These are phyloP conservation scores for Erythrocebus patas DNA, from an alignment of 2,113 vertebrate species.

Conservation along the genomic window DNA sequence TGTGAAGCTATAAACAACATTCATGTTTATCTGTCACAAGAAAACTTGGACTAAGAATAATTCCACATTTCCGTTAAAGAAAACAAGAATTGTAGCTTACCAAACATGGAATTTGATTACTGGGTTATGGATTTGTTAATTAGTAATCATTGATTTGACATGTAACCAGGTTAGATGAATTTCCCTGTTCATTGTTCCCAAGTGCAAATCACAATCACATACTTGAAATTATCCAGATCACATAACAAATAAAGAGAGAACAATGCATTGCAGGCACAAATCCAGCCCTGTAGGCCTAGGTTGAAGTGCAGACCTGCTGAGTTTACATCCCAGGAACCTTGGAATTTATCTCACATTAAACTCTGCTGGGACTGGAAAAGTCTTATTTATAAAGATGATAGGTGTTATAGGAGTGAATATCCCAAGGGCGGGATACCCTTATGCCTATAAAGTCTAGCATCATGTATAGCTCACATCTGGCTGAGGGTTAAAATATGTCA, in stretches of 20 bases:
- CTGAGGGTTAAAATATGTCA: neutral
- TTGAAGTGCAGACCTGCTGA: neutral
- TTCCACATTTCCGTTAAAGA: neutral
- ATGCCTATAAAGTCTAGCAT: neutral
- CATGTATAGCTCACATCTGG: neutral
- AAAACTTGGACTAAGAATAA: neutral
- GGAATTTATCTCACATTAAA: neutral
- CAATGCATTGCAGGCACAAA: neutral
- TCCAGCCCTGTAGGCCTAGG: neutral
- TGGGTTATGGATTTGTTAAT: neutral
- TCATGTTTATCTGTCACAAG: neutral
- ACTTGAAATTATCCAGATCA: neutral
- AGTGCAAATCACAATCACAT: neutral
- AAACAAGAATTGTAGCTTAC: neutral
- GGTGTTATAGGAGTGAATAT: neutral
- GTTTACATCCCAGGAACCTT: neutral
- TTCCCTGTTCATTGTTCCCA: neutral
- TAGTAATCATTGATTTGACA: neutral
- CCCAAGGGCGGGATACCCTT: neutral
- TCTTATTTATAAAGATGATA: neutral
- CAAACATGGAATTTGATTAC: neutral
- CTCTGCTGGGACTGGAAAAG: neutral
- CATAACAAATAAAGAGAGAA: neutral
- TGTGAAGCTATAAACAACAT: neutral
- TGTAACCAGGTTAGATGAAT: neutral